Evolutionary conservation across 2,113 vertebrate species (phyloP).

Genomic region (Cebus imitator): DNA sequence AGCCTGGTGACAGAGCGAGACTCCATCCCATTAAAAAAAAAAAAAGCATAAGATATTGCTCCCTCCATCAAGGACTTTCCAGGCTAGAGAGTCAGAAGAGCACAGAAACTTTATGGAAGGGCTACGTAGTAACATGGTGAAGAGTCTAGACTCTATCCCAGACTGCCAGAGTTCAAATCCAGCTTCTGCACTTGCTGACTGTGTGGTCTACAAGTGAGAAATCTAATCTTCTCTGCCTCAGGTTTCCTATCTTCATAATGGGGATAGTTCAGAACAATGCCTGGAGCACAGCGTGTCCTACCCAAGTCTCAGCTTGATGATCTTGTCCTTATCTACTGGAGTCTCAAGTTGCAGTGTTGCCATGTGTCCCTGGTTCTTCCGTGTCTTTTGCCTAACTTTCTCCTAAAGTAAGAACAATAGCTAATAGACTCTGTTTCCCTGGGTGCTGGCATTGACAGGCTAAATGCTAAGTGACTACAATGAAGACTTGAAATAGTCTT

Average conservation of each 20-base stretch:
- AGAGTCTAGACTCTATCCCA: neutral
- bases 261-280: neutral
- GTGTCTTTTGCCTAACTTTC: neutral
- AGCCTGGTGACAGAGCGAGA: no score
- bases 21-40: no score
- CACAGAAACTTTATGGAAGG: neutral
- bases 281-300: neutral
- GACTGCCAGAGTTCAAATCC: neutral
- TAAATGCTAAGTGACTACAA: neutral
- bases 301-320: neutral
- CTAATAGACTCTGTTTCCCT: neutral
- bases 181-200: neutral
- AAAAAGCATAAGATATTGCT: neutral
- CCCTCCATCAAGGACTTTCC: neutral
- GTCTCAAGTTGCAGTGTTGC: no score
- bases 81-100: neutral
- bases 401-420: neutral
- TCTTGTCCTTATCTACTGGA: neutral
- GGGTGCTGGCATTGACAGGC: neutral
- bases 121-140: accelerated
- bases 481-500: neutral
- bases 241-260: neutral
- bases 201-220: no score
- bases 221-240: neutral
- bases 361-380: neutral